Evolutionary conservation across 2,888 invertebrate species (phyloP), one percentile per base, ranked within the genome.

Genomic region (Drosophila nr. perissopoda): DNA sequence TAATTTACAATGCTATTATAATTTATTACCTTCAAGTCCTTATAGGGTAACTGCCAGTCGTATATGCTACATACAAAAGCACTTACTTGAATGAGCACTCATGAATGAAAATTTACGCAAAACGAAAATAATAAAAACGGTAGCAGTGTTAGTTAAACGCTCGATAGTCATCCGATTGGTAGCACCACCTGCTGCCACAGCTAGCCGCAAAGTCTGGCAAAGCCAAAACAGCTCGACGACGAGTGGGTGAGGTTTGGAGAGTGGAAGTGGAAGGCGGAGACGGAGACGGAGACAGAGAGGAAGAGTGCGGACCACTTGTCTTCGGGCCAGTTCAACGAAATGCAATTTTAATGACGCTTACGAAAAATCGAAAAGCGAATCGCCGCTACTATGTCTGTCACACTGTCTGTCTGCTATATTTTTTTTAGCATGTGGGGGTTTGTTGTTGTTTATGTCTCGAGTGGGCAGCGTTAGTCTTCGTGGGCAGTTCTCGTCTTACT

Each of bases 311-410:
- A 8, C n/a, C 40, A 40, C 54, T 54, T 60, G 68, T 57, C 59
- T 72, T 38, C 27, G 63, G 79, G 82, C 76, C 77, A 69, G 79
- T 84, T 86, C 73, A 82, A 66, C 73, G 75, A 82, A 83, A 84
- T 87, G 85, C 85, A 85, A 87, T 85, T 87, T 85, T 85, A 85
- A 85, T 85, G 85, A 82, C 85, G 85, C 81, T 78, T 82, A 76
- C 78, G 72, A 82, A 70, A 78, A 82, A 77, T 58, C 67, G 59
- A 68, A 73, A 63, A 57, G 63, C 69, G 69, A 82, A 82, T 80
- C 64, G 83, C 70, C 66, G 78, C 69, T 63, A 65, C 65, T 68
- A 63, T 49, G 58, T 38, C 60, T 71, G 18, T 54, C 52, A 4
- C 4, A 2, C 8, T 21, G n/a, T 13, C 31, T 13, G 54, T 27